Evolutionary conservation across 2,113 vertebrate genomes (phyloP).

Genomic region (Rhinoderma darwinii): DNA sequence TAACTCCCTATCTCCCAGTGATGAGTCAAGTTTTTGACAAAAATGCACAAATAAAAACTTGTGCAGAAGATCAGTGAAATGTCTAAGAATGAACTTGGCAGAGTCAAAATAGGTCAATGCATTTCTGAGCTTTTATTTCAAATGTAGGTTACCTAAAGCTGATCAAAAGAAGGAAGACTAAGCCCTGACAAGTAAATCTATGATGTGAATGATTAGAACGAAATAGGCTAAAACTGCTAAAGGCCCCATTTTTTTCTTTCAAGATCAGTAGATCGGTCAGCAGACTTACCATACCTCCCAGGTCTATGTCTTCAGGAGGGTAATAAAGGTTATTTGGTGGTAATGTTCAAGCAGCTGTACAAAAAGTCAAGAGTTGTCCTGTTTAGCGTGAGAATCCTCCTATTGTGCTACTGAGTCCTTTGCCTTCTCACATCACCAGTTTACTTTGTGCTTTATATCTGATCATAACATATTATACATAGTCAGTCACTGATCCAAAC

Average conservation of each 20-base stretch:
- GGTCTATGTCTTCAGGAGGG: not conserved
- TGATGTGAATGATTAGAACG: not conserved
- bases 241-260: not conserved
- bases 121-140: not conserved
- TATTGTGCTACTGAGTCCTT: too few relatives aligned
- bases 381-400: too few relatives aligned
- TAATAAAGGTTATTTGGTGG: not conserved
- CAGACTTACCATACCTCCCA: not conserved
- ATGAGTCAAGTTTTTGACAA: not conserved
- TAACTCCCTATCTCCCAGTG: not conserved
- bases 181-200: conserved; percentile 38
- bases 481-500: too few relatives aligned
- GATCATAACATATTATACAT: too few relatives aligned
- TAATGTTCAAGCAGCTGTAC: not conserved
- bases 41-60: not conserved
- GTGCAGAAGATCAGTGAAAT: not conserved
- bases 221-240: conserved; percentile 7
- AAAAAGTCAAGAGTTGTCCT: not conserved
- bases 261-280: not conserved
- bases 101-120: not conserved
- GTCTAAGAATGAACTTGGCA: not conserved
- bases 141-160: not conserved
- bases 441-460: too few relatives aligned
- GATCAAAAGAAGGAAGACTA: conserved; percentile 35
- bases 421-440: too few relatives aligned